Base-by-base conservation (phyloP, 2,888 invertebrate species). In the Coelogynopora nodosa region DNA sequence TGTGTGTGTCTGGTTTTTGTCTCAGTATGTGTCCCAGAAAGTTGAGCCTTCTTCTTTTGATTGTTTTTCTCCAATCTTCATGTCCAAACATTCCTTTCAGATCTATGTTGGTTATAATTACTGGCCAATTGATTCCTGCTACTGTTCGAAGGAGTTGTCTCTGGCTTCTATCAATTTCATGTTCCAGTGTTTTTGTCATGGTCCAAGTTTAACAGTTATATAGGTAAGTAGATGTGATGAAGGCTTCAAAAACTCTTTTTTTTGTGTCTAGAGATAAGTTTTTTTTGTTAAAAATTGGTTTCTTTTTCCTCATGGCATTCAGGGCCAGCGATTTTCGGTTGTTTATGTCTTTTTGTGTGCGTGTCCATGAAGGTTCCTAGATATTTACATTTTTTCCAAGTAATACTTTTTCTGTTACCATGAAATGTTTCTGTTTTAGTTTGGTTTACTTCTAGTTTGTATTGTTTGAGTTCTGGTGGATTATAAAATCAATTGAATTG, bases 11-110 rank as follows among this genome's bases (percentile, higher is more conserved):
- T 23, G 5, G 2, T 23, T 74, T 13, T 74, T 74, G 23, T 74
- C 74, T 74, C 10, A 74, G 23, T 2, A 74, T 74, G 23, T 74
- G 74, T n/a, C 74, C 74, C 10, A 74, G 5, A 23, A 74, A 74
- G 23, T 74, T 74, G 23, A 74, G 27, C 10, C 18, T 10, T 74
- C 74, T 74, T 74, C 23, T 5, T 23, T 74, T 74, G 49, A 74
- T 74, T 2, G 74, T 74, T 26, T 74, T 74, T 10, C 74, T 74
- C 74, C 74, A 74, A 74, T 74, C 23, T 74, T 74, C 74, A 74
- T 74, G 27, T 13, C 23, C 23, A 74, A 74, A 74, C 5, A 74
- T 5, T n/a, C 23, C 23, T 74, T 23, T 23, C 5, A 74, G 74
- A 2, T 74, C 74, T 74, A 2, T 2, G 23, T 74, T 74, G 23